A percentile compares a stretch with the other conserved stretches of the same genome.
Conservation (phyloP, 2,797 vertebrate genomes). For the Botia kubotai region DNA sequence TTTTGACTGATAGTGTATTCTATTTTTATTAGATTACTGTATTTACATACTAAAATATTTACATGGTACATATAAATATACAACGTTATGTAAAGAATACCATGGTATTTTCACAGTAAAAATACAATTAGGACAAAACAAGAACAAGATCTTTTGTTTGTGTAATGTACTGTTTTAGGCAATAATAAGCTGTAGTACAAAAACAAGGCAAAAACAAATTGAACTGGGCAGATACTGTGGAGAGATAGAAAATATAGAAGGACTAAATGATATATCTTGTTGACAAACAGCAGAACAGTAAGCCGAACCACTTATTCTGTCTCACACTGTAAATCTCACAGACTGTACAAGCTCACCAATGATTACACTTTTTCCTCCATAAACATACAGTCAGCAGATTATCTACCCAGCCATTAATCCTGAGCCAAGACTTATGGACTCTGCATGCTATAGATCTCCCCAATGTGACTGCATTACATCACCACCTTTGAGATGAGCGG, state of each 20-base stretch:
- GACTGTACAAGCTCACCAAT: neutral
- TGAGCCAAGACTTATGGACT: too few relatives aligned
- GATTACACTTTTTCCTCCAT: neutral
- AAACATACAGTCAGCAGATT: too few relatives aligned
- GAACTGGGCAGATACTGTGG: neutral
- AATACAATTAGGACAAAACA: too few relatives aligned
- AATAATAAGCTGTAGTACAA: neutral
- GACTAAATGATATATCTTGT: neutral
- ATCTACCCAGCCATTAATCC: too few relatives aligned
- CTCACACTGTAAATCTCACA: neutral
- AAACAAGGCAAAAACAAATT: neutral
- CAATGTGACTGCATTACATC: too few relatives aligned
- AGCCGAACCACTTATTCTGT: conserved; percentile 26
- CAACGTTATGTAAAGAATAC: too few relatives aligned
- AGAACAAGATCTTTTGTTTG: neutral
- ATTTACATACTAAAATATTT: neutral
- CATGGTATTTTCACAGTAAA: too few relatives aligned
- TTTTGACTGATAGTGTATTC: neutral
- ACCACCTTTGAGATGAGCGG: too few relatives aligned
- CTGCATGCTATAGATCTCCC: too few relatives aligned
- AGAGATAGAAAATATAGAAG: neutral
- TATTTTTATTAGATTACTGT: neutral
- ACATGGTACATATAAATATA: neutral
- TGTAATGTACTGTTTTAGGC: neutral
- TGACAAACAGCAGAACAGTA: conserved; percentile 14